A percentile compares a stretch with the other conserved stretches of the same genome.
Evolutionary conservation across 2,113 vertebrate genomes (phyloP).

Genomic region (human): DNA sequence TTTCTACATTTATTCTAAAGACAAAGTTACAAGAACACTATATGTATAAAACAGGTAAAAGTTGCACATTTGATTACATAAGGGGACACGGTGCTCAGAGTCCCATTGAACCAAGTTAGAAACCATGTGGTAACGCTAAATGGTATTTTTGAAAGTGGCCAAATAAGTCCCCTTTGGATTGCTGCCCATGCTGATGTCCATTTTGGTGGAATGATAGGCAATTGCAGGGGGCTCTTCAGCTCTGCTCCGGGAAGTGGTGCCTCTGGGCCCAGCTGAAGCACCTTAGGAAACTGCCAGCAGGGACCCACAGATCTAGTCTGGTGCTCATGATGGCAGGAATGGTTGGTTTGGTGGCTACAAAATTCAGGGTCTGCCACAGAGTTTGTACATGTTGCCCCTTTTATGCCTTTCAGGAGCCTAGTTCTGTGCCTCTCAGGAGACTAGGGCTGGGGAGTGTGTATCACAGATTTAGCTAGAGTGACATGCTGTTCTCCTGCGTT

Average conservation of each 20-base stretch:
- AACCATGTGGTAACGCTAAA: not conserved
- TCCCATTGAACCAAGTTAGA: not conserved
- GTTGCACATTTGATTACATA: not conserved
- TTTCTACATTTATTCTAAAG: not conserved
- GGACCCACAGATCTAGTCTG: not conserved
- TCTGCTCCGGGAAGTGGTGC: too few relatives aligned
- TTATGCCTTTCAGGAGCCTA: not conserved
- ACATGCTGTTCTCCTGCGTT: not conserved
- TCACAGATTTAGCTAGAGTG: not conserved
- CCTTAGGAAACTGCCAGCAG: not conserved
- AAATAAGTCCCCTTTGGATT: not conserved
- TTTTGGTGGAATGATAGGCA: not conserved
- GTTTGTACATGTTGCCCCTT: fast-evolving
- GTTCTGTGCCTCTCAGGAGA: not conserved
- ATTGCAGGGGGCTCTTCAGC: not conserved
- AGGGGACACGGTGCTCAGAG: not conserved
- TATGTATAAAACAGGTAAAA: not conserved
- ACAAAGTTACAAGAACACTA: not conserved
- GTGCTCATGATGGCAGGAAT: not conserved
- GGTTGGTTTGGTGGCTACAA: not conserved
- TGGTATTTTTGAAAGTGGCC: not conserved
- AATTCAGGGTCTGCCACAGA: not conserved
- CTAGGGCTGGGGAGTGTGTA: too few relatives aligned
- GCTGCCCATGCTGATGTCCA: not conserved
- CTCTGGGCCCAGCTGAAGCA: not conserved